A percentile compares a stretch with the other conserved stretches of the same genome.
phyloP scores from a whole-genome alignment of 2,797 vertebrate species.

The Jordanella pulchra region DNA sequence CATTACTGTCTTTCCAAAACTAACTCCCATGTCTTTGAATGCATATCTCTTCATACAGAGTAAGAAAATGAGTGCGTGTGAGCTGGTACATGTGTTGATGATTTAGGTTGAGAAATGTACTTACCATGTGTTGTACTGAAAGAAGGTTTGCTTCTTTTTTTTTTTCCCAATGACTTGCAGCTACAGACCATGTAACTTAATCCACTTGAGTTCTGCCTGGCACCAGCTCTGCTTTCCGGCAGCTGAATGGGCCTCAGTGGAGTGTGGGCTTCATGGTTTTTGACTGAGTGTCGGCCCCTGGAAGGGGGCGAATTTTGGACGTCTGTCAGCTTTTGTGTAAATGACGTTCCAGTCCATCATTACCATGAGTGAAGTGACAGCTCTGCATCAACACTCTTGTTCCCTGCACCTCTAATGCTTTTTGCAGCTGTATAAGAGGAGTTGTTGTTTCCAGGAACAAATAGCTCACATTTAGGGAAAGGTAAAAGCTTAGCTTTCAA shows the following conservation, averaged over 20 bases:
- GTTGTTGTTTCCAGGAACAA: constrained; percentile 57
- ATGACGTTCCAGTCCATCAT: constrained; percentile 60
- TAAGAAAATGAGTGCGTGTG: constrained; percentile 35
- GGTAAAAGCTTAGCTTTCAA: constrained; percentile 28
- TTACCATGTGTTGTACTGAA: constrained; percentile 59
- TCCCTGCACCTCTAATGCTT: constrained; percentile 60
- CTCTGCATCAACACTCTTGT: constrained; percentile 49
- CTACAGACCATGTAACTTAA: constrained; percentile 67
- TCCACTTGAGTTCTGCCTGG: constrained; percentile 49
- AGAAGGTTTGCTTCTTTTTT: constrained; percentile 37
- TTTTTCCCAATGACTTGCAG: constrained; percentile 61
- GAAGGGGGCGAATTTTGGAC: constrained; percentile 51
- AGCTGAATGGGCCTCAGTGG: constrained; percentile 54
- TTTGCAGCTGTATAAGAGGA: constrained; percentile 67
- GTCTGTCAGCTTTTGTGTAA: constrained; percentile 59
- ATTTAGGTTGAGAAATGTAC: constrained; percentile 61
- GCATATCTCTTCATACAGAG: constrained; percentile 12
- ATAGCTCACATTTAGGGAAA: constrained; percentile 50
- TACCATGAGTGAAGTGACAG: constrained; percentile 55
- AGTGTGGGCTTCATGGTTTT: constrained; percentile 61
- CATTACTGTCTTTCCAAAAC: constrained; percentile 11
- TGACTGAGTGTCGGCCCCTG: constrained; percentile 42
- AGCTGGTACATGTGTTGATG: constrained; percentile 31
- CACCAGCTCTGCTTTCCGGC: constrained; percentile 52
- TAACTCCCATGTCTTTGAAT: constrained; percentile 20